These are phyloP conservation scores for Spea hammondii DNA, from an alignment of 2,797 vertebrate genomes.

Conservation along the genomic window DNA sequence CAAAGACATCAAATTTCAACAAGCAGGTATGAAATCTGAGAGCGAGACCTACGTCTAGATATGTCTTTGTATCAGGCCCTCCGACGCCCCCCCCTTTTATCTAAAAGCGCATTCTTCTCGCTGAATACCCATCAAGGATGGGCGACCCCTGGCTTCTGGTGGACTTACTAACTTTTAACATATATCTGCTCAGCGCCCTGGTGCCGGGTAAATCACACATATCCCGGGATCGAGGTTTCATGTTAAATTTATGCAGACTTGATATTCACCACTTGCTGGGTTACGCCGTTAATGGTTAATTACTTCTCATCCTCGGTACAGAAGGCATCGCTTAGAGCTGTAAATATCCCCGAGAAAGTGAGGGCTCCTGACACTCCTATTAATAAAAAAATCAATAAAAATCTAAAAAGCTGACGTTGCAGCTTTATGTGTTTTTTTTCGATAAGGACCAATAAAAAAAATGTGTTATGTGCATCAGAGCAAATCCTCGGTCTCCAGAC, in stretches of 20 bases:
- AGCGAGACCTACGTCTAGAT: background rate
- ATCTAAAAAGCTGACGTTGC: background rate
- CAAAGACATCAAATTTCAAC: background rate
- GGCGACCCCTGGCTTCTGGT: no score
- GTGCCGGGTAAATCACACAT: no score
- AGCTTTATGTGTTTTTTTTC: background rate
- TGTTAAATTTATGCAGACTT: background rate
- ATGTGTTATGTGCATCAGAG: background rate
- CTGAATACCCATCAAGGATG: no score
- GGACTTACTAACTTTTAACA: no score
- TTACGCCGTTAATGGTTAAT: background rate
- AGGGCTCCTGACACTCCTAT: background rate
- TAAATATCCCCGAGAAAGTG: background rate
- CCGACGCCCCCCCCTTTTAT: no score
- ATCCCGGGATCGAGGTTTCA: no score
- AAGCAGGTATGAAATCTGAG: background rate
- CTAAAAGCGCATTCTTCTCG: no score
- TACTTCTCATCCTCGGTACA: background rate
- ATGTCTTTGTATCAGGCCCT: background rate
- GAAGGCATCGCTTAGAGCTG: background rate
- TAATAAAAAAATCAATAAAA: background rate
- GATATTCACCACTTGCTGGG: background rate
- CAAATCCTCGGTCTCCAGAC: background rate
- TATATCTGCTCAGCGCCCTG: no score
- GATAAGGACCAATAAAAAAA: background rate